Evolutionary conservation across 2,113 vertebrate genomes (phyloP).

Genomic region (Ursus arctos): DNA sequence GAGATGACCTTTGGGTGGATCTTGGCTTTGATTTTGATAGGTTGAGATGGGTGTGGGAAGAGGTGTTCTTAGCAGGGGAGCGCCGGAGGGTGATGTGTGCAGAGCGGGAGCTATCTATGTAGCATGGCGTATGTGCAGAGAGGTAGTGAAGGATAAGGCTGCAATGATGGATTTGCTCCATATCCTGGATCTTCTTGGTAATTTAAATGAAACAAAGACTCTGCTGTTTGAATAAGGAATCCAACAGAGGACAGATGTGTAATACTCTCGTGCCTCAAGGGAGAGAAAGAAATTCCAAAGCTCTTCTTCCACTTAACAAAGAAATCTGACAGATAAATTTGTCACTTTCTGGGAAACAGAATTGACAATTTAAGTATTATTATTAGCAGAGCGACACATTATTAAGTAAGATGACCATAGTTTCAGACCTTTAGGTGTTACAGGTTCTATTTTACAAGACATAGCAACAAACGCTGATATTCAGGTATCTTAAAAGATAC

Average conservation of each 20-base stretch:
- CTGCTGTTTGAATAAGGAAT: not conserved
- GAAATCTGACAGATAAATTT: slow-evolving; percentile 43
- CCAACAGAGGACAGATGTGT: not conserved
- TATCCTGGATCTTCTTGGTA: not conserved
- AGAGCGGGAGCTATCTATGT: not conserved
- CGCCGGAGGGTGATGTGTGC: not conserved
- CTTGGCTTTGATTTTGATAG: slow-evolving; percentile 3
- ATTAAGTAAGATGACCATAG: slow-evolving; percentile 20
- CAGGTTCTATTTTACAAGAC: not conserved
- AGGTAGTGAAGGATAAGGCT: not conserved
- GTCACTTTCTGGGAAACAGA: slow-evolving; percentile 46
- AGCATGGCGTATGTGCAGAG: not conserved
- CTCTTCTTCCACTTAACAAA: slow-evolving; percentile 37
- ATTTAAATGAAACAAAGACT: slow-evolving; percentile 19
- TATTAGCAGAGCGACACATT: slow-evolving; percentile 13
- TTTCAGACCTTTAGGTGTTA: not conserved
- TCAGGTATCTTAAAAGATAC: not conserved
- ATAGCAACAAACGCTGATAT: not conserved
- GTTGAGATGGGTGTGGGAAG: not conserved
- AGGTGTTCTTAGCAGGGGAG: not conserved
- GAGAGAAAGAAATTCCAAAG: slow-evolving; percentile 37
- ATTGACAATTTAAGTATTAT: slow-evolving; percentile 20
- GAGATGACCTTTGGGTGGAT: not conserved
- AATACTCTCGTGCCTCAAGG: not conserved
- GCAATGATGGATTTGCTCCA: not conserved